Percentiles rank a stretch among this genome's conserved stretches.
Evolutionary conservation across 1,140 invertebrate genomes (phyloP).

Genomic region (Ditylenchus dipsaci): DNA sequence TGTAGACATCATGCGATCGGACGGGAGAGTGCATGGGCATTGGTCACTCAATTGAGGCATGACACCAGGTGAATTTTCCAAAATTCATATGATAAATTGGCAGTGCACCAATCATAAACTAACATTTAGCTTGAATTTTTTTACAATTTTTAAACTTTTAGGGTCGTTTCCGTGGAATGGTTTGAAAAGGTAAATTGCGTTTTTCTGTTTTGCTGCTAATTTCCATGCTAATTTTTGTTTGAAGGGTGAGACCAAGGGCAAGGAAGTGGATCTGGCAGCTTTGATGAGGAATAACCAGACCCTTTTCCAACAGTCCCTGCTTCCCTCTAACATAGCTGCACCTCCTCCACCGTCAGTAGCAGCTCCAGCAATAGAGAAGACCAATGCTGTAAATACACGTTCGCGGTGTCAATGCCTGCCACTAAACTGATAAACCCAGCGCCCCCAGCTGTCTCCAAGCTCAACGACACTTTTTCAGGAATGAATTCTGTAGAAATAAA

Average conservation of each 20-base stretch:
- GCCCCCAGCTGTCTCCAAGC: background rate
- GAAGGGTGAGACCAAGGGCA: conserved; percentile 91
- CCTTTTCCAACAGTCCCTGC: conserved; percentile 11
- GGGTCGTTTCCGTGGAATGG: conserved; percentile 38
- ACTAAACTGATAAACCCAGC: background rate
- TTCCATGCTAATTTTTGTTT: conserved; percentile 12
- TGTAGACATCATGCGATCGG: conserved; percentile 35
- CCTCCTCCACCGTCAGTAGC: background rate
- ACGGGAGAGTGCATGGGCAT: conserved; percentile 39
- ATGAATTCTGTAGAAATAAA: background rate
- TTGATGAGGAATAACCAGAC: conserved; percentile 39
- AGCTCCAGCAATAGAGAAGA: background rate
- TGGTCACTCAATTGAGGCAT: conserved; percentile 20
- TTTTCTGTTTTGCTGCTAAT: background rate
- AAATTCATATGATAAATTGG: too few species aligned
- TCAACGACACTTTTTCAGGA: background rate
- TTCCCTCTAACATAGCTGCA: background rate
- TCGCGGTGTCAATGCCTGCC: background rate
- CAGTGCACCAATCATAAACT: too few species aligned
- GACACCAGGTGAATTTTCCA: background rate
- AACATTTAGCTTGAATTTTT: too few species aligned
- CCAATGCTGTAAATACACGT: background rate
- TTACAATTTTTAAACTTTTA: too few species aligned
- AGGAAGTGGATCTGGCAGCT: conserved; percentile 71
- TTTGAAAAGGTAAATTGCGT: conserved; percentile 33